Percentiles rank a stretch among this genome's conserved stretches.
Evolutionary conservation across 2,797 vertebrate species (phyloP).

Genomic region (Hydrophis major): DNA sequence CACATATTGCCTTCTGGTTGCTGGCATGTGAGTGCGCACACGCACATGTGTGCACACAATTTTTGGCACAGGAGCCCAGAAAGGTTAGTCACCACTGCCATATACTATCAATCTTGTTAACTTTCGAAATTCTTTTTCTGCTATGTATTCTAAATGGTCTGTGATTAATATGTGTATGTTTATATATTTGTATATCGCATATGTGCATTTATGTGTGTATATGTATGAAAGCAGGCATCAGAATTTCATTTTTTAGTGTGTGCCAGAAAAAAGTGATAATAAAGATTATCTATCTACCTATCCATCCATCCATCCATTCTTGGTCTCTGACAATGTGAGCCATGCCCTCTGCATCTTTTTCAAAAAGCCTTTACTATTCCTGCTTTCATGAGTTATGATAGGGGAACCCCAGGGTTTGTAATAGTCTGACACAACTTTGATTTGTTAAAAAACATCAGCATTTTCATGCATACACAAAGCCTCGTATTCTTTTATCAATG

Average conservation of each 20-base stretch:
- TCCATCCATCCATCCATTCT: too few relatives aligned
- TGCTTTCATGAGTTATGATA: not conserved
- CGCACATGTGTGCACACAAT: too few relatives aligned
- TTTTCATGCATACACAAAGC: not conserved
- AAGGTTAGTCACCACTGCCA: too few relatives aligned
- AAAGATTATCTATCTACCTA: too few relatives aligned
- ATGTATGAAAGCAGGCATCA: not conserved
- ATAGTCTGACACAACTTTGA: not conserved
- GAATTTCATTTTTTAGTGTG: not conserved
- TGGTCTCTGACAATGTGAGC: not conserved
- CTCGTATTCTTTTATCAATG: not conserved
- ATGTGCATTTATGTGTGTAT: not conserved
- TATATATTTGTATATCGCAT: too few relatives aligned
- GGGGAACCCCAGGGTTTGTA: not conserved
- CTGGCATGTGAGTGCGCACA: too few relatives aligned
- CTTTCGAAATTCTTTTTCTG: too few relatives aligned
- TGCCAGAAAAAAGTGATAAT: too few relatives aligned
- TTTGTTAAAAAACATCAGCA: not conserved
- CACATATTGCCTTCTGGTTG: too few relatives aligned
- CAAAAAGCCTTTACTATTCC: not conserved
- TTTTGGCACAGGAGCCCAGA: too few relatives aligned
- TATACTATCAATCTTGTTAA: not conserved
- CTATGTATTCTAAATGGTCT: not conserved
- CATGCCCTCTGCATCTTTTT: not conserved
- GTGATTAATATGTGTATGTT: not conserved